Conservation (phyloP, 2,797 vertebrate genomes). For the Helostoma temminkii region DNA sequence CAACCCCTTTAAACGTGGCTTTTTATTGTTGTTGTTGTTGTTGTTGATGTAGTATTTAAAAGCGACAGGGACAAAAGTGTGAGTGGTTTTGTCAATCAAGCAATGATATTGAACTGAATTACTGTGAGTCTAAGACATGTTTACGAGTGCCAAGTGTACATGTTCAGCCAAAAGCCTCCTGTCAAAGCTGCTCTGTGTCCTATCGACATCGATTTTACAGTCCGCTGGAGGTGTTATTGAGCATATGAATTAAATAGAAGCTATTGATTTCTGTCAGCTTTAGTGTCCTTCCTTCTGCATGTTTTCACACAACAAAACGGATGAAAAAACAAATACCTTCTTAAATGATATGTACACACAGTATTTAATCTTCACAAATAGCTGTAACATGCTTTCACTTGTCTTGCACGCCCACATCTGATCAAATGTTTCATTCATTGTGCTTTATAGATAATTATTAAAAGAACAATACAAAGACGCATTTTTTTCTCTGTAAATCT, state of each 20-base stretch:
- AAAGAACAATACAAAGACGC: conserved; percentile 1
- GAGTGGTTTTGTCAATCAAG: background rate
- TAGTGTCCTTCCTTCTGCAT: background rate
- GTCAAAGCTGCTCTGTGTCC: conserved; percentile 19
- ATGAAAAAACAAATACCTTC: background rate
- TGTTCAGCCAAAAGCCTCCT: conserved; percentile 1
- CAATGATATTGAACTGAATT: conserved; percentile 1
- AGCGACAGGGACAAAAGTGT: background rate
- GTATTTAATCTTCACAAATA: background rate
- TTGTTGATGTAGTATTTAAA: background rate
- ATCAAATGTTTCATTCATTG: conserved; percentile 25
- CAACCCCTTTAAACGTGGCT: background rate
- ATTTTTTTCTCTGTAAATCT: conserved; percentile 45
- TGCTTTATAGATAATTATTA: conserved; percentile 16
- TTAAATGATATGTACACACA: background rate
- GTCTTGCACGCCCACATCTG: background rate
- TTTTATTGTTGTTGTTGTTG: too few relatives aligned
- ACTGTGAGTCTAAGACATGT: conserved; percentile 14
- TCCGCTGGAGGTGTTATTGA: conserved; percentile 26
- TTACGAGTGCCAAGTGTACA: conserved; percentile 2
- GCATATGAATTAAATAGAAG: conserved; percentile 24
- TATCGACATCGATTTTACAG: conserved; percentile 19
- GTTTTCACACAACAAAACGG: background rate
- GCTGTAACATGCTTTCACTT: background rate
- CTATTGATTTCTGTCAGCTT: conserved; percentile 28